A percentile compares a stretch with the other conserved stretches of the same genome.
phyloP scores from a whole-genome alignment of 1,140 invertebrate species.

The Lordiphosa mommai region DNA sequence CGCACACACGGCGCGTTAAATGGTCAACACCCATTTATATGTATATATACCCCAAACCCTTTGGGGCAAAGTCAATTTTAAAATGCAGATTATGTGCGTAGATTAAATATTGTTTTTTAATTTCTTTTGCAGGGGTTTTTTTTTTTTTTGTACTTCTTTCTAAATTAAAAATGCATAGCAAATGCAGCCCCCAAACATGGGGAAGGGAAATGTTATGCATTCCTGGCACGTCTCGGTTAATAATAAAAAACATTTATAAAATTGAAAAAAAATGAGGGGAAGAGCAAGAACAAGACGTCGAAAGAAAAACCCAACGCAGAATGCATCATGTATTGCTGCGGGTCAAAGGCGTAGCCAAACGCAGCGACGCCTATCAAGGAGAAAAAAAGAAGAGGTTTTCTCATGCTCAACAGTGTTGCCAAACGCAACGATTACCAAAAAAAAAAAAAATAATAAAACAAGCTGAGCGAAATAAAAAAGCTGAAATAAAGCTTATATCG shows the following conservation, averaged over 20 bases:
- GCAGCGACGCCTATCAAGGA: conserved; percentile 8
- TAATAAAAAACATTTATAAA: conserved; percentile 62
- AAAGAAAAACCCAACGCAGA: background rate
- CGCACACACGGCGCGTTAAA: conserved; percentile 53
- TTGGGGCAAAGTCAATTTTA: conserved; percentile 42
- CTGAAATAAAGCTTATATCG: no score
- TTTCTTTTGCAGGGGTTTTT: conserved; percentile 45
- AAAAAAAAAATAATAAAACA: no score
- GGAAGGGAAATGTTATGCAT: conserved; percentile 5
- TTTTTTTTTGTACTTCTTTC: no score
- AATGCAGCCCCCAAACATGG: conserved; percentile 32
- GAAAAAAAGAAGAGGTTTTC: no score
- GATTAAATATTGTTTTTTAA: conserved; percentile 77
- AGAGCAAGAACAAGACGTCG: background rate
- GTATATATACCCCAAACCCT: conserved; percentile 18
- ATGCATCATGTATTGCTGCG: background rate
- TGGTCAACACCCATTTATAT: conserved; percentile 65
- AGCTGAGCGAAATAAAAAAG: no score
- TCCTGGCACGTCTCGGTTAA: conserved; percentile 47
- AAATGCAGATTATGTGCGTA: conserved; percentile 76
- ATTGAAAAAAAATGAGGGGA: conserved; percentile 22
- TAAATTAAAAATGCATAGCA: conserved; percentile 60
- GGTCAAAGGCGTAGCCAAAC: conserved; percentile 13
- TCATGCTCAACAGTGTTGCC: no score
- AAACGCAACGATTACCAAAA: no score